phyloP scores from a whole-genome alignment of 2,113 vertebrate species.

The Grammomys dolichurus region DNA sequence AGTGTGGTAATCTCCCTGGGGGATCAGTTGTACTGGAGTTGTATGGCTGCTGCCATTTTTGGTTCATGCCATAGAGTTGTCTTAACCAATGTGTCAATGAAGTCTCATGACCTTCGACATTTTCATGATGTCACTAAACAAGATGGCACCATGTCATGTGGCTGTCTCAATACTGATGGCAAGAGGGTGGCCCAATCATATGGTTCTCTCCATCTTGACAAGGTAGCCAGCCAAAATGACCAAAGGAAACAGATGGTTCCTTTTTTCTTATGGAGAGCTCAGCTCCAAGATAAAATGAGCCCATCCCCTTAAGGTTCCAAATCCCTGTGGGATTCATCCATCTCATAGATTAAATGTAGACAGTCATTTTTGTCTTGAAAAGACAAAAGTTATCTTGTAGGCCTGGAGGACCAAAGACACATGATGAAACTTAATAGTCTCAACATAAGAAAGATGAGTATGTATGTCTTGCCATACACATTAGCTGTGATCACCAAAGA shows the following conservation, averaged over 20 bases:
- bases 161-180: not conserved
- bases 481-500: not conserved
- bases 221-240: not conserved
- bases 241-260: not conserved
- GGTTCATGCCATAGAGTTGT: not conserved
- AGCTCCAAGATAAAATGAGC: not conserved
- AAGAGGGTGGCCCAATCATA: not conserved
- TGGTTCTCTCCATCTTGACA: not conserved
- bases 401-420: not conserved
- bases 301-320: not conserved
- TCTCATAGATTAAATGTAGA: not conserved
- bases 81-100: not conserved
- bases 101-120: too few species aligned
- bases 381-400: not conserved
- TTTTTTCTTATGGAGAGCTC: not conserved
- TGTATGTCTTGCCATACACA: not conserved
- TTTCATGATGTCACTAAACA: not conserved
- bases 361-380: not conserved
- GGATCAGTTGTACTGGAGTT: too few species aligned
- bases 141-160: not conserved
- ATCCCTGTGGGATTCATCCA: not conserved
- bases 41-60: not conserved
- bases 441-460: not conserved
- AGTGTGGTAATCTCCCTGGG: not conserved
- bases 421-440: not conserved